Evolutionary conservation across 2,888 invertebrate species (phyloP).

Genomic region (Drosophila paramelanica): DNA sequence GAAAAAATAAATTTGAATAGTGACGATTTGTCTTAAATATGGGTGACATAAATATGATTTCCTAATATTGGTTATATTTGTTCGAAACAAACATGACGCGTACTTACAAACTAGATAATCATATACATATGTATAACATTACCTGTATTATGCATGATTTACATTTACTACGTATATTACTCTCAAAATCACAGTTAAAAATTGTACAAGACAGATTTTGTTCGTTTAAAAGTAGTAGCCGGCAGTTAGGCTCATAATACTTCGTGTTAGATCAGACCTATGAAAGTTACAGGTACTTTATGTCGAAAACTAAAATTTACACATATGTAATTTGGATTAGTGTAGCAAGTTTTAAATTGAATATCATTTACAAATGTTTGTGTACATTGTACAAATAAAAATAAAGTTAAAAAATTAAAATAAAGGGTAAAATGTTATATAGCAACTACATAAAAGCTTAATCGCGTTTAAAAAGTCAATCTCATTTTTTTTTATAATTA

Average conservation of each 20-base stretch:
- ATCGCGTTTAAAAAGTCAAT: constrained; percentile 55
- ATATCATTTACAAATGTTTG: constrained; percentile 57
- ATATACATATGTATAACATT: constrained; percentile 52
- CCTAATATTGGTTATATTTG: constrained; percentile 28
- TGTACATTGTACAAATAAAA: constrained; percentile 59
- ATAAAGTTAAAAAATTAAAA: constrained; percentile 40
- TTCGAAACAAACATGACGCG: constrained; percentile 35
- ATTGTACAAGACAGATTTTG: constrained; percentile 50
- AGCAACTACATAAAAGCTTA: constrained; percentile 65
- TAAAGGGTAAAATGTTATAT: constrained; percentile 43
- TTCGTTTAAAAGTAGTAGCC: constrained; percentile 33
- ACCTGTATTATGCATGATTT: constrained; percentile 66
- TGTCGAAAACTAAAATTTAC: constrained; percentile 44
- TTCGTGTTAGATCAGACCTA: constrained; percentile 52
- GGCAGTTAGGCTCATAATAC: constrained; percentile 36
- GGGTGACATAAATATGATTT: constrained; percentile 37
- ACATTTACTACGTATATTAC: constrained; percentile 48
- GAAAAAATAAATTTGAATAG: constrained; percentile 52
- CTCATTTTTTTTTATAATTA: constrained; percentile 35
- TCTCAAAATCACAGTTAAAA: constrained; percentile 71
- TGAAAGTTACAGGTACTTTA: constrained; percentile 48
- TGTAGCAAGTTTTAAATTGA: constrained; percentile 36
- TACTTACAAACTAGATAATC: constrained; percentile 35
- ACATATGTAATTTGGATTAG: constrained; percentile 49
- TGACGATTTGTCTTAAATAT: constrained; percentile 45